Conservation (phyloP, 2,888 invertebrate genomes). For the Tanaodytes sp. region DNA sequence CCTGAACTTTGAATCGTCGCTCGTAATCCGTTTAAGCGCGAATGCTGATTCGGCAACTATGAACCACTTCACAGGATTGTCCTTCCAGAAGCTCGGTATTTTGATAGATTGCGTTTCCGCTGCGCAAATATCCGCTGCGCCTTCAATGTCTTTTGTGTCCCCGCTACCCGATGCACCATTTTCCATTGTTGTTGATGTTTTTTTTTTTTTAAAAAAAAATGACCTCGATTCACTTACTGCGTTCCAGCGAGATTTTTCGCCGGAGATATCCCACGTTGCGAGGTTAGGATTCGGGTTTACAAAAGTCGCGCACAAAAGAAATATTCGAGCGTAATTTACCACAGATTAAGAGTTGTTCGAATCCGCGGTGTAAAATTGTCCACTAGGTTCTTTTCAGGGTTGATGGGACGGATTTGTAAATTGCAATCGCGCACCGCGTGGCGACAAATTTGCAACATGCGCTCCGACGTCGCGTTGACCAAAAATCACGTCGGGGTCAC, state of each 20-base stretch:
- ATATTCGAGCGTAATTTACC: too few relatives aligned
- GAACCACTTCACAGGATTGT: constrained; percentile 23
- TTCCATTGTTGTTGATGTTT: too few relatives aligned
- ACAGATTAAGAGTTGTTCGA: too few relatives aligned
- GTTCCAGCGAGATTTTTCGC: neutral
- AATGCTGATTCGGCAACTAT: constrained; percentile 14
- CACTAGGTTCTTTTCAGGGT: too few relatives aligned
- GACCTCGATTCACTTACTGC: too few relatives aligned
- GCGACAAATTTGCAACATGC: neutral
- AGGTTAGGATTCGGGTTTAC: too few relatives aligned
- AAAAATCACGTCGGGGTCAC: neutral
- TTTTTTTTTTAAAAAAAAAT: too few relatives aligned
- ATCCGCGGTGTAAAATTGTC: too few relatives aligned
- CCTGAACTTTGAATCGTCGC: constrained; percentile 24
- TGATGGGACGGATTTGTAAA: too few relatives aligned
- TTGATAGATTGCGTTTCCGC: neutral
- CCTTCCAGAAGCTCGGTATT: constrained; percentile 14
- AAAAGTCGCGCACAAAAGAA: too few relatives aligned
- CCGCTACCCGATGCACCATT: too few relatives aligned
- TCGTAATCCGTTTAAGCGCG: constrained; percentile 8
- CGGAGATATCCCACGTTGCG: neutral
- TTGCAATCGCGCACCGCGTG: neutral
- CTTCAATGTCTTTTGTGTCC: too few relatives aligned
- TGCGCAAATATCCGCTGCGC: neutral
- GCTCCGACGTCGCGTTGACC: neutral